Conservation (phyloP, 2,888 invertebrate species). For the Seira musarum region DNA sequence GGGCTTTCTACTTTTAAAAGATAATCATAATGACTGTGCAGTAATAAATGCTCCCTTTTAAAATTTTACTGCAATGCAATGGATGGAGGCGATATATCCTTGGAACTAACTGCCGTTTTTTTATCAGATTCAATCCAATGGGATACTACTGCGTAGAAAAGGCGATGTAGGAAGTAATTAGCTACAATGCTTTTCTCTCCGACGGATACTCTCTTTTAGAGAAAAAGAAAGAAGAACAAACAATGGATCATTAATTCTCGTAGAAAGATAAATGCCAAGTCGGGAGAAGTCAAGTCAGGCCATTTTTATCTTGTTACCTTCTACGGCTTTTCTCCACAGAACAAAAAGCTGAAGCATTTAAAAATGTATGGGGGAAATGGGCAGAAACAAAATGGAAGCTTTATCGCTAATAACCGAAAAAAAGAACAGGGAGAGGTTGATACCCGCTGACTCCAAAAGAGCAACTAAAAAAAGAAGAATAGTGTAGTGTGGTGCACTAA, state of each 20-base stretch:
- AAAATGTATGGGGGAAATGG: constrained; percentile 3
- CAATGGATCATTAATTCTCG: constrained; percentile 32
- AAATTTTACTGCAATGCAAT: no score
- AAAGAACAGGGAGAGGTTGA: not conserved
- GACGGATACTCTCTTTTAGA: no score
- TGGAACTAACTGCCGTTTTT: no score
- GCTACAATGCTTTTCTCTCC: constrained; percentile 16
- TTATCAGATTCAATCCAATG: no score
- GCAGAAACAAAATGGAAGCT: not conserved
- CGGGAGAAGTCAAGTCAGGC: constrained; percentile 22
- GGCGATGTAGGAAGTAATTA: constrained; percentile 46
- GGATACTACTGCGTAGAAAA: no score
- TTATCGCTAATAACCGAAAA: not conserved
- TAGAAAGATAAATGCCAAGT: constrained; percentile 26
- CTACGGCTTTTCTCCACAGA: no score
- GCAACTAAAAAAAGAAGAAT: constrained; percentile 23
- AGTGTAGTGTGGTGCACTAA: no score
- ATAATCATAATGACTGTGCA: no score
- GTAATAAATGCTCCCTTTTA: no score
- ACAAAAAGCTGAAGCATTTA: constrained; percentile 30
- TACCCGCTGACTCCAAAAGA: not conserved
- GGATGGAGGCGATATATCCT: no score
- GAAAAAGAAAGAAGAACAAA: not conserved
- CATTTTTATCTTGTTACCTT: constrained; percentile 34
- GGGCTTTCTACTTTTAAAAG: not conserved